phyloP scores from a whole-genome alignment of 2,888 invertebrate genomes.

The Erebia aethiops region DNA sequence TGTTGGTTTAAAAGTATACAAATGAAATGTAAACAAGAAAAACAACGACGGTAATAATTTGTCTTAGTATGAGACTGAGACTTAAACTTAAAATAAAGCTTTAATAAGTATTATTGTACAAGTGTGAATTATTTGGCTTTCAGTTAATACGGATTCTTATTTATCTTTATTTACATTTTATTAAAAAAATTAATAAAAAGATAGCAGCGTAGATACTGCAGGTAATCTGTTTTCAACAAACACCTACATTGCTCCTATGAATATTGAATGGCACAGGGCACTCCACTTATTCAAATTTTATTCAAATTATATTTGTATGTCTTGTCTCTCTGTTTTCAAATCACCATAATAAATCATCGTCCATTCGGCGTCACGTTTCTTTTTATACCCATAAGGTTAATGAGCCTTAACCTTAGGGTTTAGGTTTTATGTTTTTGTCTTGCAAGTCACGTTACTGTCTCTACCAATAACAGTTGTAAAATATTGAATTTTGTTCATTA shows the following conservation, averaged over 20 bases:
- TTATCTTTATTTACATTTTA: too few species aligned
- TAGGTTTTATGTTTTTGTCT: conserved; percentile 37
- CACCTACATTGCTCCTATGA: neutral
- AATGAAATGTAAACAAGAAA: neutral
- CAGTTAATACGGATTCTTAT: too few species aligned
- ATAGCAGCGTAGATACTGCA: neutral
- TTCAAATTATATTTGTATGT: conserved; percentile 6
- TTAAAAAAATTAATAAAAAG: too few species aligned
- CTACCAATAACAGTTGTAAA: neutral
- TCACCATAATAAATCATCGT: conserved; percentile 30
- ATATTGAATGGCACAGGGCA: neutral
- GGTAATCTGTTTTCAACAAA: neutral
- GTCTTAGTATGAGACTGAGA: neutral
- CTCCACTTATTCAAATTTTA: neutral
- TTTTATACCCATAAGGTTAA: conserved; percentile 33
- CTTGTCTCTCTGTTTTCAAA: conserved; percentile 25
- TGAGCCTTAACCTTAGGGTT: conserved; percentile 40
- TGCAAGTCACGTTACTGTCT: conserved; percentile 51
- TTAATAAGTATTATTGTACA: neutral
- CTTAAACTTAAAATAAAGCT: neutral
- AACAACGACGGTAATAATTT: too few species aligned
- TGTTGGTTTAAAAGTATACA: neutral
- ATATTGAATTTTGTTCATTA: neutral
- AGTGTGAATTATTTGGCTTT: neutral
- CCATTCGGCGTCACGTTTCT: conserved; percentile 32